These are phyloP conservation scores for Elanus axillaris DNA, from an alignment of 2,113 vertebrate genomes.

Conservation along the genomic window DNA sequence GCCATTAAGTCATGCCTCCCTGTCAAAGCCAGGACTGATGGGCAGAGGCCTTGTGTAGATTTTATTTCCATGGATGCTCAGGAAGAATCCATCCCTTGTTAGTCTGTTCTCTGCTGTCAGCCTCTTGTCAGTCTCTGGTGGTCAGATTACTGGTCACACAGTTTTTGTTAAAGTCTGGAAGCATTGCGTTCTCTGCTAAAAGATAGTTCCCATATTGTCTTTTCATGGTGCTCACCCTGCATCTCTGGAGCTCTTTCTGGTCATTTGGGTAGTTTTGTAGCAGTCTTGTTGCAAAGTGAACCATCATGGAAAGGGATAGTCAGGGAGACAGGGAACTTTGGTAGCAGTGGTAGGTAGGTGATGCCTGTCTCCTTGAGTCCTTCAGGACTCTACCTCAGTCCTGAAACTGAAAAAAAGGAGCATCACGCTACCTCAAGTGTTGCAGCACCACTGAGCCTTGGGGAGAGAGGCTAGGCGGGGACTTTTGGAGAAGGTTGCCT, in stretches of 20 bases:
- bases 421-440: background rate
- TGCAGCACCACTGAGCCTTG: background rate
- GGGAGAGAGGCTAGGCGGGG: background rate
- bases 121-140: background rate
- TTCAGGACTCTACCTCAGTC: background rate
- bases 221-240: background rate
- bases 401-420: background rate
- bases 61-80: background rate
- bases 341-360: background rate
- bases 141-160: background rate
- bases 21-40: background rate
- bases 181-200: background rate
- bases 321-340: background rate
- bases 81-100: background rate
- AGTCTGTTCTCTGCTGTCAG: background rate
- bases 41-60: background rate
- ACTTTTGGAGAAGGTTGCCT: background rate
- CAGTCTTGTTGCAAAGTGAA: background rate
- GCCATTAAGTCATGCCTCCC: accelerated
- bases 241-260: background rate
- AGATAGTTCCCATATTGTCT: background rate
- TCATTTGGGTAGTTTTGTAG: background rate
- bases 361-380: background rate
- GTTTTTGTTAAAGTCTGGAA: background rate
- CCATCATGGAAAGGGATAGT: background rate